Evolutionary conservation across 2,113 vertebrate species (phyloP), one percentile per base, ranked within the genome.

Genomic region (Microtus pennsylvanicus): DNA sequence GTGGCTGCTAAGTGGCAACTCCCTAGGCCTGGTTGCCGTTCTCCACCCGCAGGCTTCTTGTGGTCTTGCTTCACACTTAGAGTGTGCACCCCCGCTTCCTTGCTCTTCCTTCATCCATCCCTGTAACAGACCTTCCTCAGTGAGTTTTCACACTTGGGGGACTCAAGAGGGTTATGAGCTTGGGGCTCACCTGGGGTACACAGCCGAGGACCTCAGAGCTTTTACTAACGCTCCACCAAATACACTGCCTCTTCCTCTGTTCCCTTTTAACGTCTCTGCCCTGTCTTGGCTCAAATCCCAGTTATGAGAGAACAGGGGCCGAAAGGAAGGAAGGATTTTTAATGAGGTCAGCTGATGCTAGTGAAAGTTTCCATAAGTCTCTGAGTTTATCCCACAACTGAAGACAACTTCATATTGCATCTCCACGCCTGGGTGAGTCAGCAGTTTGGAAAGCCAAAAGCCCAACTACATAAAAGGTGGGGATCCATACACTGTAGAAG

Each of bases 1-100:
- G 3, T 67, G 35, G 11, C 30, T n/a, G 67, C 86, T 47, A 45
- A 61, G 61, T 10, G 24, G 13, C 5, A 21, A 80, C 30, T 47
- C 72, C 33, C 47, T 86, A 76, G 33, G 9, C 30, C 7, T 24
- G 14, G 33, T 8, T n/a, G 42, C 12, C 19, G 6, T 30, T 45
- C 35, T 47, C 55, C 72, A 65, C 6, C 63, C 67, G 11, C 1
- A n/a, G 33, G 16, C 61, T 8, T 61, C 52, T 47, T 42, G 42
- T 3, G 42, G 42, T 42, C 42, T 42, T 42, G 42, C 42, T 42
- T 42, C 3, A 42, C 42, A 42, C 42, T 42, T 21, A 9, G 19
- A 26, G 16, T n/a, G 24, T 7, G 6, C 4, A 1, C 30, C 47
- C 47, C 74, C 3, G 0, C 42, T 30, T 17, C 52, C 24, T 11